Evolutionary conservation across 2,888 invertebrate species (phyloP), one percentile per base, ranked within the genome.

Genomic region (Trachelus iudaicus): DNA sequence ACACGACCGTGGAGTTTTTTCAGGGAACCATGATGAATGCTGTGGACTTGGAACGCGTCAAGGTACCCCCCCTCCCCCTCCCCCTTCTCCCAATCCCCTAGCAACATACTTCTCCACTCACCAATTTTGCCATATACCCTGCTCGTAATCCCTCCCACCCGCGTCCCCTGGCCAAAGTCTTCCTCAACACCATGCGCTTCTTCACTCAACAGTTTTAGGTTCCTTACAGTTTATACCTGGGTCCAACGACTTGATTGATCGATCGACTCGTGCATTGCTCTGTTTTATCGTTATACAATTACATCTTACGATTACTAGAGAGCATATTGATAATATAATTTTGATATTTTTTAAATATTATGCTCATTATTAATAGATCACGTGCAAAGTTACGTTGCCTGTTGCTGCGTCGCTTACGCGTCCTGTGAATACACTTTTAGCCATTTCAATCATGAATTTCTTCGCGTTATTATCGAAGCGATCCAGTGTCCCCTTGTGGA

Each of bases 1-100:
- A 99, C 95, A 99, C 99, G 92, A 99, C 99, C 93, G 99, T 99
- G 95, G 98, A 98, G 96, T 99, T 99, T 96, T 99, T 99, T 97
- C 99, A 99, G 96, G 99, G 99, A 93, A 98, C 99, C 93, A 99
- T 99, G 95, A 99, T 99, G 99, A 99, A 99, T 94, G 98, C 99
- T 92, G 98, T 99, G 94, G 99, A 99, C 95, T 96, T 99, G 95
- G 98, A 99, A 93, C 95, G 99, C 94, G 99, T 99, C 94, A 99
- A 99, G 97, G 98, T 98, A 97, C 94, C 94, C 88, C 92, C 76
- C 84, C 88, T 92, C 76, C 84, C 84, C 82, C 83, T 85, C 86
- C 83, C 84, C 83, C 79, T 77, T 74, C 82, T 40, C 79, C 81
- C 75, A 73, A 81, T 75, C 81, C 82, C 79, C 69, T 76, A 80